A percentile compares a stretch with the other conserved stretches of the same genome.
phyloP scores from a whole-genome alignment of 1,140 invertebrate genomes.

The Spodoptera frugiperda region DNA sequence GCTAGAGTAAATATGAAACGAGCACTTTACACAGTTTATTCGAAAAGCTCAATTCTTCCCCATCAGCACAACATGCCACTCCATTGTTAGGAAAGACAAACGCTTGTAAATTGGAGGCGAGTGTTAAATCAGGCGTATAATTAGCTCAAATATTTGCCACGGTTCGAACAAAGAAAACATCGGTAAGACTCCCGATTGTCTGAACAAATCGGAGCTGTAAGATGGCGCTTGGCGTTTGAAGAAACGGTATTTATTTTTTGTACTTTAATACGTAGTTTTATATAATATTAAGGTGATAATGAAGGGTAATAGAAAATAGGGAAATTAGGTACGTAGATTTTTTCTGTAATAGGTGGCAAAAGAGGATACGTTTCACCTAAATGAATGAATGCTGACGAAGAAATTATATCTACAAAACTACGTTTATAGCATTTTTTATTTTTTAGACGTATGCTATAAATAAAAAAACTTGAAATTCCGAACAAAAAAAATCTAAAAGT shows the following conservation, averaged over 20 bases:
- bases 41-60: not conserved
- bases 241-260: not conserved
- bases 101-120: constrained; percentile 34
- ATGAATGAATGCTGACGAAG: too few species aligned
- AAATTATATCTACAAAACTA: too few species aligned
- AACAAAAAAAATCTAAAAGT: too few species aligned
- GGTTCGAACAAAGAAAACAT: constrained; percentile 47
- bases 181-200: constrained; percentile 44
- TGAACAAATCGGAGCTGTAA: constrained; percentile 44
- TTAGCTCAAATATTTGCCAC: constrained; percentile 48
- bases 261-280: too few species aligned
- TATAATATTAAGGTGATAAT: too few species aligned
- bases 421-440: too few species aligned
- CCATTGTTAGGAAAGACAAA: constrained; percentile 48
- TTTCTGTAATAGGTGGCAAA: too few species aligned
- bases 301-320: too few species aligned
- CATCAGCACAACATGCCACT: constrained; percentile 3
- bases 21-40: not conserved
- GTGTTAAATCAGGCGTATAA: constrained; percentile 49
- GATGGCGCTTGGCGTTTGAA: not conserved
- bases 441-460: too few species aligned
- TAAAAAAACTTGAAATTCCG: too few species aligned
- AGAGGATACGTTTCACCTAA: too few species aligned
- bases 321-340: too few species aligned
- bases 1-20: not conserved